Conservation (phyloP, 2,113 vertebrate species). For the Mesitornis unicolor region DNA sequence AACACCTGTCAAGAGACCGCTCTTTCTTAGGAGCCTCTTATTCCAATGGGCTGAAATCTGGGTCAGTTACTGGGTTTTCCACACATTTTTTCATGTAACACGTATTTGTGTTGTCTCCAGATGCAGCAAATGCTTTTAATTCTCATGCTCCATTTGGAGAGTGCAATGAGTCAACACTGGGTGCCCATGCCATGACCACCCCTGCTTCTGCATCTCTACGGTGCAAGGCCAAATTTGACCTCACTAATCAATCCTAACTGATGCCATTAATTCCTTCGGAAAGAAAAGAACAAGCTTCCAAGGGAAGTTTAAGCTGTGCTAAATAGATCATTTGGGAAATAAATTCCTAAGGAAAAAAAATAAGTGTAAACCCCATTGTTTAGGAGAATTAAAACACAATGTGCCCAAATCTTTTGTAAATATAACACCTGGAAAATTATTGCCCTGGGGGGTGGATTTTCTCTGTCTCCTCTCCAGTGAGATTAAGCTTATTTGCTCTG, state of each 20-base stretch:
- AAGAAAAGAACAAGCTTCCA: background rate
- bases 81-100: background rate
- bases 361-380: background rate
- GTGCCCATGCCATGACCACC: background rate
- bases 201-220: fast-evolving
- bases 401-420: slow-evolving; percentile 30
- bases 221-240: background rate
- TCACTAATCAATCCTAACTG: background rate
- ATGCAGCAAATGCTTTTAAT: background rate
- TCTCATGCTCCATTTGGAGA: background rate
- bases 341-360: background rate
- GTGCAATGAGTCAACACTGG: fast-evolving
- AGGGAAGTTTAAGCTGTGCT: background rate
- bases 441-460: slow-evolving; percentile 12
- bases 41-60: background rate
- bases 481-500: background rate
- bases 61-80: background rate
- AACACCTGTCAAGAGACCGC: background rate
- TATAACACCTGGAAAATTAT: slow-evolving; percentile 23
- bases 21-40: background rate
- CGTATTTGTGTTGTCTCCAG: background rate
- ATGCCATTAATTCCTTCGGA: background rate
- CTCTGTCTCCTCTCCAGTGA: background rate
- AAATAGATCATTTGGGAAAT: background rate
- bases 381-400: background rate